Percentiles rank a stretch among this genome's conserved stretches.
Conservation (phyloP, 2,797 vertebrate genomes). For the Anguilla pacifica region DNA sequence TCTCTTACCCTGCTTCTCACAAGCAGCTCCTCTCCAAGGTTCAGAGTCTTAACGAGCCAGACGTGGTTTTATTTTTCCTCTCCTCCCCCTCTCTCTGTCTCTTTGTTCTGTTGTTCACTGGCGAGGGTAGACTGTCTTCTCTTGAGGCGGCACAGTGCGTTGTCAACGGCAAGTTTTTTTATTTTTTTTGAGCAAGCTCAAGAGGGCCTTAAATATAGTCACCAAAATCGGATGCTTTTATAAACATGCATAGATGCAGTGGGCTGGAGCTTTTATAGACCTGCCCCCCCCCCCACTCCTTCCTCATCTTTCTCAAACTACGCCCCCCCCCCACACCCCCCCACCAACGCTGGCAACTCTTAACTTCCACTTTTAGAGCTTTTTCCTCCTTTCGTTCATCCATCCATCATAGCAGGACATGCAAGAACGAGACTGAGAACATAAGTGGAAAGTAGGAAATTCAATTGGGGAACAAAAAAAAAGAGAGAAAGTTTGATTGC, state of each 20-base stretch:
- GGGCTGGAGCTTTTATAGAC: not conserved
- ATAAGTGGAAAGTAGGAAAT: not conserved
- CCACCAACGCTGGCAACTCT: not conserved
- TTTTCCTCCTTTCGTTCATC: not conserved
- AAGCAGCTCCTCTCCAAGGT: not conserved
- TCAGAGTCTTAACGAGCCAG: slow-evolving; percentile 3
- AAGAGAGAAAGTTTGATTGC: not conserved
- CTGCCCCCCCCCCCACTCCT: too few relatives aligned
- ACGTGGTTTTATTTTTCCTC: not conserved
- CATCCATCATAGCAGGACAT: not conserved
- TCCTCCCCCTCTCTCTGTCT: not conserved
- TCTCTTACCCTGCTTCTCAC: not conserved
- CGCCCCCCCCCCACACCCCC: not conserved
- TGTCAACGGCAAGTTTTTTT: not conserved
- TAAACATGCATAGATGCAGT: not conserved
- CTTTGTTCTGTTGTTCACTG: not conserved
- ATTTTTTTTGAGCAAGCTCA: not conserved
- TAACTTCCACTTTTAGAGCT: not conserved
- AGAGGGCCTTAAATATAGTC: not conserved
- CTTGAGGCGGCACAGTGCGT: not conserved
- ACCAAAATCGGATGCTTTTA: not conserved
- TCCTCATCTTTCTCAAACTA: not conserved
- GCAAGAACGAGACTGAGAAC: not conserved
- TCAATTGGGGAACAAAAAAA: not conserved
- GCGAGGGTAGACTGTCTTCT: not conserved